Evolutionary conservation across 2,888 invertebrate genomes (phyloP).

Genomic region (Diogma glabrata): DNA sequence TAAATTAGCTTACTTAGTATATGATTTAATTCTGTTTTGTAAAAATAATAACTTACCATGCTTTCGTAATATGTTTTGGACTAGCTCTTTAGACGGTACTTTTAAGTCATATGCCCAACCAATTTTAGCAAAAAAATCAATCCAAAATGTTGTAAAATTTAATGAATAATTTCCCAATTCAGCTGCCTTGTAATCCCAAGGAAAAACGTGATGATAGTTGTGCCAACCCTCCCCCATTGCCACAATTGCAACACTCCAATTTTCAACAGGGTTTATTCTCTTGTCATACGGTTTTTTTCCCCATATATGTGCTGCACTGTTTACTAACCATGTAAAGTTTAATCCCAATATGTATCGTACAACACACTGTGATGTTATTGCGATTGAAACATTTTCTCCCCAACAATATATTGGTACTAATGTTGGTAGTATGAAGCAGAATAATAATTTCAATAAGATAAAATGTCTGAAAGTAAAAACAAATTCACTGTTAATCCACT

Average conservation of each 20-base stretch:
- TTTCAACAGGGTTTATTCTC: conserved; percentile 70
- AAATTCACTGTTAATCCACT: too few species aligned
- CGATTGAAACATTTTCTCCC: conserved; percentile 53
- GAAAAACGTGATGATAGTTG: conserved; percentile 89
- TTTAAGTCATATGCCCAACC: conserved; percentile 72
- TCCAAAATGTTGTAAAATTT: conserved; percentile 57
- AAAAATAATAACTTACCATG: too few species aligned
- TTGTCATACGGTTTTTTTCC: conserved; percentile 61
- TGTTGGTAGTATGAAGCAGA: conserved; percentile 64
- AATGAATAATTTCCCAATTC: conserved; percentile 59
- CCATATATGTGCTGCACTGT: conserved; percentile 75
- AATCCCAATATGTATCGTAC: conserved; percentile 62
- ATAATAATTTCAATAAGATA: conserved; percentile 46
- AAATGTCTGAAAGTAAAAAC: conserved; percentile 45
- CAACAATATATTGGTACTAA: conserved; percentile 56
- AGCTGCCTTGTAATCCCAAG: conserved; percentile 86
- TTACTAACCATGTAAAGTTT: conserved; percentile 83
- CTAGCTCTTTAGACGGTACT: conserved; percentile 45
- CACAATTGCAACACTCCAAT: conserved; percentile 55
- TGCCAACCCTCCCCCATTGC: conserved; percentile 87
- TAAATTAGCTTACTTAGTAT: too few species aligned
- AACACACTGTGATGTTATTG: conserved; percentile 52
- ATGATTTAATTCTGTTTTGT: too few species aligned
- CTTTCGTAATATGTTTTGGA: conserved; percentile 44
- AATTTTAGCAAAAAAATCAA: conserved; percentile 57